phyloP scores from a whole-genome alignment of 2,113 vertebrate genomes.

The Myodes glareolus region DNA sequence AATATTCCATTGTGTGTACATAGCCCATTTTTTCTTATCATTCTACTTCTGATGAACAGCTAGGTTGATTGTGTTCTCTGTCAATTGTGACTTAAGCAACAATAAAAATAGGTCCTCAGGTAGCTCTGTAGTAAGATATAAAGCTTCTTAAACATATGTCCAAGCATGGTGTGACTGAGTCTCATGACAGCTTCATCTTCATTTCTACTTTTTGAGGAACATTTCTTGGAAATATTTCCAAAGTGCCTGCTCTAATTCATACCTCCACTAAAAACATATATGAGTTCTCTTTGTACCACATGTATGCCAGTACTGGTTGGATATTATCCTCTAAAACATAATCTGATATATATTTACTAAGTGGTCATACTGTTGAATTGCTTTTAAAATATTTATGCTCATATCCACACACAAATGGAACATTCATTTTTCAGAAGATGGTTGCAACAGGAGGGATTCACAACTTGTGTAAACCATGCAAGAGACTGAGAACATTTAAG shows the following conservation, averaged over 20 bases:
- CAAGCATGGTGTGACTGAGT: too few species aligned
- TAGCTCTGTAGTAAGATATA: neutral
- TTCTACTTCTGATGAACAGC: too few species aligned
- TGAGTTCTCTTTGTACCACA: neutral
- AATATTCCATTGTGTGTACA: neutral
- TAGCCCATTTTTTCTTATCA: neutral
- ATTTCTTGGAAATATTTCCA: neutral
- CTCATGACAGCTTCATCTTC: neutral
- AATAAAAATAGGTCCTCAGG: neutral
- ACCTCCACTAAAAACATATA: neutral
- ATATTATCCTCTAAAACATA: neutral
- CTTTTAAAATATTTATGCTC: neutral
- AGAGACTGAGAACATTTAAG: neutral
- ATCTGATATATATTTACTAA: neutral
- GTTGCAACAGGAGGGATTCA: too few species aligned
- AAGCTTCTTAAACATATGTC: neutral
- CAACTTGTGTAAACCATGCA: neutral
- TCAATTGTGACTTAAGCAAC: neutral
- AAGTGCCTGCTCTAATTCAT: neutral
- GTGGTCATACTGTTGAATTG: neutral
- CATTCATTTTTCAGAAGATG: neutral
- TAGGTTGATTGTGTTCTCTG: neutral
- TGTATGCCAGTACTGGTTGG: neutral
- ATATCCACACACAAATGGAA: neutral
- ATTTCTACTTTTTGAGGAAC: neutral